phyloP scores from a whole-genome alignment of 2,888 invertebrate genomes.

The Dynastes hyllus region DNA sequence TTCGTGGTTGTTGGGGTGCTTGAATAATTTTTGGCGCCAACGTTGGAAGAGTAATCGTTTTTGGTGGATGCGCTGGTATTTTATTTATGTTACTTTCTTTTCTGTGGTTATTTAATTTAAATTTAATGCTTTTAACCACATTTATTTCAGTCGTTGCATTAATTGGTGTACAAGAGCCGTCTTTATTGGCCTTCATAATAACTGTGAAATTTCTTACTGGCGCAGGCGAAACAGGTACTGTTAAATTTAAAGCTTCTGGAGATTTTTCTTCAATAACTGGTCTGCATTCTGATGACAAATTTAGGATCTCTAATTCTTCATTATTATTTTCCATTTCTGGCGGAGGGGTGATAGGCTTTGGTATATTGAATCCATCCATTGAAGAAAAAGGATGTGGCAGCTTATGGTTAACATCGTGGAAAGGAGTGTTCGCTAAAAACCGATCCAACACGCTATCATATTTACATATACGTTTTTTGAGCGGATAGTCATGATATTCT shows the following conservation, averaged over 20 bases:
- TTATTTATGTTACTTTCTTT: slow-evolving; percentile 64
- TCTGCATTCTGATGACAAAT: slow-evolving; percentile 28
- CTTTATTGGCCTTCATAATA: slow-evolving; percentile 89
- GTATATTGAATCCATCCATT: slow-evolving; percentile 38
- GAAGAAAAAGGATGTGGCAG: slow-evolving; percentile 20
- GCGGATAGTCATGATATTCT: slow-evolving; percentile 67
- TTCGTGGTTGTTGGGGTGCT: slow-evolving; percentile 69
- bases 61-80: slow-evolving; percentile 62
- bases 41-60: slow-evolving; percentile 59
- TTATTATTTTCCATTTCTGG: slow-evolving; percentile 41
- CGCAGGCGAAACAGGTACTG: slow-evolving; percentile 47
- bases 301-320: slow-evolving; percentile 41
- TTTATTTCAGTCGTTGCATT: slow-evolving; percentile 72
- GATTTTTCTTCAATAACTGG: slow-evolving; percentile 26
- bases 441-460: slow-evolving; percentile 75
- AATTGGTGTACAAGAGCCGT: slow-evolving; percentile 77
- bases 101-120: slow-evolving; percentile 77
- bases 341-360: slow-evolving; percentile 47
- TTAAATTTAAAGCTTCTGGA: slow-evolving; percentile 36
- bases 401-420: slow-evolving; percentile 69
- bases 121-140: slow-evolving; percentile 81
- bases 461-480: slow-evolving; percentile 77
- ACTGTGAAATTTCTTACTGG: slow-evolving; percentile 78
- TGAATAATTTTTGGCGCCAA: slow-evolving; percentile 67
- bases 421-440: slow-evolving; percentile 75